phyloP scores from a whole-genome alignment of 2,797 vertebrate species.

The Poeciliopsis gracilis region DNA sequence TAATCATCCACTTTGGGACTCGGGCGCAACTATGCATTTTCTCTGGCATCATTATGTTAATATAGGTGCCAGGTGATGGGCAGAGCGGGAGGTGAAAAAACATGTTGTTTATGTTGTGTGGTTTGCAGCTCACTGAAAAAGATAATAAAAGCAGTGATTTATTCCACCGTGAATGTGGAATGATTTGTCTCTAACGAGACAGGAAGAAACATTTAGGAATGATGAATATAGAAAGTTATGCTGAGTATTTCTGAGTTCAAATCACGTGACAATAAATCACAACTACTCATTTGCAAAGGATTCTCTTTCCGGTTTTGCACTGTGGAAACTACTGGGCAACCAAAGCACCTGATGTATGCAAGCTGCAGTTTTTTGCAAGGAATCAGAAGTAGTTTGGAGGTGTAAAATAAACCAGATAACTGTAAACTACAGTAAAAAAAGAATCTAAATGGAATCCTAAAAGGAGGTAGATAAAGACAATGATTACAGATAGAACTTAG shows the following conservation, averaged over 20 bases:
- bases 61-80: constrained; percentile 34
- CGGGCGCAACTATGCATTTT: constrained; percentile 51
- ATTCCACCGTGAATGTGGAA: constrained; percentile 3
- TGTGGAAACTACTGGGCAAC: background rate
- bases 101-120: constrained; percentile 13
- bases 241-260: constrained; percentile 3
- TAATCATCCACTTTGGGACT: constrained; percentile 72
- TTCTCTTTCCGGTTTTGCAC: background rate
- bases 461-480: background rate
- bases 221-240: background rate
- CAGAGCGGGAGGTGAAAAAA: constrained; percentile 28
- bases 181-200: background rate
- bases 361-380: background rate
- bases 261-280: background rate
- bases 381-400: background rate
- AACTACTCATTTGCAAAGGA: background rate
- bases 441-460: background rate
- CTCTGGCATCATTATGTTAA: constrained; percentile 50
- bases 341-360: background rate
- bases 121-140: constrained; percentile 11
- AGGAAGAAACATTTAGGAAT: background rate
- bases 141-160: constrained; percentile 2
- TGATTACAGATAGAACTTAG: background rate
- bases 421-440: background rate
- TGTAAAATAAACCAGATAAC: background rate